Evolutionary conservation across 2,113 vertebrate species (phyloP), one percentile per base, ranked within the genome.

Genomic region (Telmatochromis sp.): DNA sequence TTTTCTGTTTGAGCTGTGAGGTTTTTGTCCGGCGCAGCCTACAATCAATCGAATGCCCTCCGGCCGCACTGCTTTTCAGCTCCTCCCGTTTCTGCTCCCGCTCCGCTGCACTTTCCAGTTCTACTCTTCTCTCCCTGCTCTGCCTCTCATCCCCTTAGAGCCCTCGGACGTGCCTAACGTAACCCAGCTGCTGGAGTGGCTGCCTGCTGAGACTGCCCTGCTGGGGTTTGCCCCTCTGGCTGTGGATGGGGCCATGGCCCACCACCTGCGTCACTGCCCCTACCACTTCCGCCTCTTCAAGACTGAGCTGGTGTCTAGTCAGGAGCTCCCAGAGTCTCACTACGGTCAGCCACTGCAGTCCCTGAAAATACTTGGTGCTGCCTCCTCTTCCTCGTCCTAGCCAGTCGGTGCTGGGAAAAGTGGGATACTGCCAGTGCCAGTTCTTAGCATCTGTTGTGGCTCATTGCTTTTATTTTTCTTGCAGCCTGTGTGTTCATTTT

Each of bases 251-350:
- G 91, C 96, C 83, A 94, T 97, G 95, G 96, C 97, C 94, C 96
- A 96, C 86, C 97, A 97, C 95, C 97, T 98, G 90, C 96, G 96
- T 93, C 97, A 96, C 93, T 98, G 97, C 95, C 97, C 96, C 95
- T 98, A 97, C 96, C 97, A 98, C 96, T 96, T 97, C 86, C 96
- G 94, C 89, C 97, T 98, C 96, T 97, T 98, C 97, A 96, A 95
- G 96, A 97, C 96, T 96, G 97, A 97, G 97, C 96, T 98, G 95
- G 95, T 93, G 96, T 97, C 97, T 91, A 96, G 96, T 95, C 97
- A 93, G 96, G 97, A 97, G 93, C 96, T 97, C 91, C 95, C 96
- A 89, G 96, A 97, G 92, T 97, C 94, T 96, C 96, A 98, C 93
- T 97, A 97, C 96, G 97, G 97, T 97, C 90, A 94, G 95, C 89